phyloP scores from a whole-genome alignment of 2,888 invertebrate species.

The Ethmia dodecea region DNA sequence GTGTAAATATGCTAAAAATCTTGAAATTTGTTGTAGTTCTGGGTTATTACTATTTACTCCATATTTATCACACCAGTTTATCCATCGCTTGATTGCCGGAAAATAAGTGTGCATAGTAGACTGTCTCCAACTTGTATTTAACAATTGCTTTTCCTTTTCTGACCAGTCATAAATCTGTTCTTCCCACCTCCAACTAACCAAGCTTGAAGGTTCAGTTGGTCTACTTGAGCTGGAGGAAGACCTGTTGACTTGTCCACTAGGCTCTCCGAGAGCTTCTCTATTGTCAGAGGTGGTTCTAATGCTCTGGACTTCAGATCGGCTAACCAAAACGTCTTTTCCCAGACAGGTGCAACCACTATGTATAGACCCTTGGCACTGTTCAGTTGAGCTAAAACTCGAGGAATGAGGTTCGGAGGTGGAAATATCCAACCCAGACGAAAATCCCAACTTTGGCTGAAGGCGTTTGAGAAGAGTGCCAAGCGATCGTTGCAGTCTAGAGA shows the following conservation, averaged over 20 bases:
- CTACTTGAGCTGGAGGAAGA: constrained; percentile 10
- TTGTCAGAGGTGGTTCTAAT: constrained; percentile 7
- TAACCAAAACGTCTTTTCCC: constrained; percentile 13
- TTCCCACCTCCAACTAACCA: constrained; percentile 23
- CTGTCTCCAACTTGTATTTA: constrained; percentile 18
- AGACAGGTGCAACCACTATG: constrained; percentile 9
- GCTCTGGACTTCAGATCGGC: constrained; percentile 21
- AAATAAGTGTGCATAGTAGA: constrained; percentile 21
- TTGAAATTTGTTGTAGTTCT: constrained; percentile 4
- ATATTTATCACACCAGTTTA: constrained; percentile 9
- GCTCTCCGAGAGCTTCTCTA: constrained; percentile 8
- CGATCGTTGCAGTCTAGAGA: background rate
- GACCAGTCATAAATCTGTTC: constrained; percentile 14
- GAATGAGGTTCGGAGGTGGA: constrained; percentile 27
- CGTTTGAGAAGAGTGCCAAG: constrained; percentile 10
- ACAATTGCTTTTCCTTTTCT: constrained; percentile 10
- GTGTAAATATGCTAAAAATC: constrained; percentile 8
- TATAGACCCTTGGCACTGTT: constrained; percentile 13
- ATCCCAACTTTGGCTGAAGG: constrained; percentile 25
- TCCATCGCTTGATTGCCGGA: constrained; percentile 12
- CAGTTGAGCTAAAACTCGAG: constrained; percentile 25
- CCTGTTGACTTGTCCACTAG: constrained; percentile 16
- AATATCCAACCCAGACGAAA: constrained; percentile 26
- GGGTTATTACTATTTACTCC: constrained; percentile 5
- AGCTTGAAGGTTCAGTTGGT: constrained; percentile 12